These are phyloP conservation scores for Sarcophaga variegata DNA, from an alignment of 2,888 invertebrate species.

Conservation along the genomic window DNA sequence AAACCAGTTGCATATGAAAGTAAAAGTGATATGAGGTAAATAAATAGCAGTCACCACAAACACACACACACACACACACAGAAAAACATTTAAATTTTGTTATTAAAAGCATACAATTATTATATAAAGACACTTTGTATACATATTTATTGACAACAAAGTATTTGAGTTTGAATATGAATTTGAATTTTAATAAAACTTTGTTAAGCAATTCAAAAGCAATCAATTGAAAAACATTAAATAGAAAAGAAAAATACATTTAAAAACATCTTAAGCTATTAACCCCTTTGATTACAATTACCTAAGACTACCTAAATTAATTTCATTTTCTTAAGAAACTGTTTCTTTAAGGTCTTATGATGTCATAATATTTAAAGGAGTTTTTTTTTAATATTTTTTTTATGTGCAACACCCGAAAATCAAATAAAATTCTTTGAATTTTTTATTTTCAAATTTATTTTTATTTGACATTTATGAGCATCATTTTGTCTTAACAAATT, in stretches of 20 bases:
- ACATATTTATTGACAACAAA: constrained; percentile 11
- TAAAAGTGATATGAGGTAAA: constrained; percentile 69
- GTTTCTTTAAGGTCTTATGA: constrained; percentile 18
- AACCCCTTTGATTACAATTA: constrained; percentile 1
- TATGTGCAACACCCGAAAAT: neutral
- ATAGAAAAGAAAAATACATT: neutral
- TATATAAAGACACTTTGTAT: constrained; percentile 30
- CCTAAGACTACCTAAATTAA: too few species aligned
- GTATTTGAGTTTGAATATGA: constrained; percentile 9
- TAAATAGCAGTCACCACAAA: constrained; percentile 16
- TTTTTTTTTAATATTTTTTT: neutral
- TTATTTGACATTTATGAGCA: constrained; percentile 32
- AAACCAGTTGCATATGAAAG: constrained; percentile 71
- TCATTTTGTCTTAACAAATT: neutral
- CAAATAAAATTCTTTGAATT: constrained; percentile 38
- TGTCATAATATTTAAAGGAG: constrained; percentile 40
- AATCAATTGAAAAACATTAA: constrained; percentile 19
- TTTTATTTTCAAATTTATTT: neutral
- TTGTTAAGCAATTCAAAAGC: constrained; percentile 33
- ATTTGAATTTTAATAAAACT: constrained; percentile 40
- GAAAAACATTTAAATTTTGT: neutral
- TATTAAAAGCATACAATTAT: constrained; percentile 40
- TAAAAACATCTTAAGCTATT: constrained; percentile 1
- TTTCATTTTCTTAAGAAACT: constrained; percentile 8
- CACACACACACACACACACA: neutral